Conservation (phyloP, 1,140 invertebrate genomes). For the Ips typographus region DNA sequence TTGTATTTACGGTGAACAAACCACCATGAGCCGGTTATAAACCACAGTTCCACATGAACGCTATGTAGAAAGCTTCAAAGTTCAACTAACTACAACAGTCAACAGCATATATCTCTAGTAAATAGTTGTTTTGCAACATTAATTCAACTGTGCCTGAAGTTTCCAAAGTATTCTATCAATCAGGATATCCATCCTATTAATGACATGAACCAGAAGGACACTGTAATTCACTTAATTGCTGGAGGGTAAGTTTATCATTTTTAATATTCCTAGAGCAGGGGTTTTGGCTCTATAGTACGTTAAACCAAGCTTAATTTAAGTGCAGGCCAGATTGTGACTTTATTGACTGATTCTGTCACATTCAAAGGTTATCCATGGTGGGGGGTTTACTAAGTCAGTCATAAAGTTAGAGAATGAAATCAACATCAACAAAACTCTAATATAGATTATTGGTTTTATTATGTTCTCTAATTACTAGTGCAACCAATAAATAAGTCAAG, state of each 20-base stretch:
- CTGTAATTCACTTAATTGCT: conserved; percentile 81
- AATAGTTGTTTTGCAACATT: background rate
- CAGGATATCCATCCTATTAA: conserved; percentile 4
- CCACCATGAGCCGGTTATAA: background rate
- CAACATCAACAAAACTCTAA: no score
- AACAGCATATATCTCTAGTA: background rate
- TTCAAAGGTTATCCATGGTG: no score
- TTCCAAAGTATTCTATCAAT: background rate
- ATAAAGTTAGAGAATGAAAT: no score
- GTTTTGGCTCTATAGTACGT: no score
- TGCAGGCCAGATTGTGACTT: no score
- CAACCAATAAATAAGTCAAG: no score
- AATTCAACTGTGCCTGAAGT: background rate
- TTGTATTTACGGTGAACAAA: conserved; percentile 17
- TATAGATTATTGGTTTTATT: no score
- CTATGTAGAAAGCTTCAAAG: background rate
- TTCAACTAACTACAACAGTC: background rate
- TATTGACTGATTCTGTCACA: no score
- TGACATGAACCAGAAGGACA: conserved; percentile 73
- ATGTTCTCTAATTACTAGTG: no score
- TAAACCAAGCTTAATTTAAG: no score
- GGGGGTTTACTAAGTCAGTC: no score
- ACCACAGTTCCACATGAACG: background rate
- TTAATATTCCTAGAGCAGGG: background rate
- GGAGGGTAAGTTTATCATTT: conserved; percentile 71